These are phyloP conservation scores for Cassiopea andromeda DNA, from an alignment of 30 jellyfish, hydroid and myxozoan genomes.

Conservation along the genomic window DNA sequence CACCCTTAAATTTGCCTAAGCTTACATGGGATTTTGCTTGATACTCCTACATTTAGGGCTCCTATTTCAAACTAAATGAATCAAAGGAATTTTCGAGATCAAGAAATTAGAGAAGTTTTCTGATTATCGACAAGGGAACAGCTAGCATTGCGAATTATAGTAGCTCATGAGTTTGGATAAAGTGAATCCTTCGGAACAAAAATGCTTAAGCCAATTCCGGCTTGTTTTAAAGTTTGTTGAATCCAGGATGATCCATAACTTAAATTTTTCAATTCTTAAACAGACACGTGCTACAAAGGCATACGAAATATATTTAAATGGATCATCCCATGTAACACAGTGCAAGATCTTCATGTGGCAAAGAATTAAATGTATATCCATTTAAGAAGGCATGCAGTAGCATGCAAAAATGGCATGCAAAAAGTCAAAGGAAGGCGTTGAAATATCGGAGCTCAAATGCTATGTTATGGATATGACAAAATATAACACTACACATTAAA, in stretches of 20 bases:
- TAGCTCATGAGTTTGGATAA: neutral
- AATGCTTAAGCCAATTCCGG: too few relatives aligned
- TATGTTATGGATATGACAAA: too few relatives aligned
- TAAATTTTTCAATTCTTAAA: neutral
- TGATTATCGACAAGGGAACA: neutral
- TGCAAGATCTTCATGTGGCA: neutral
- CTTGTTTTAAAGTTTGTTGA: neutral
- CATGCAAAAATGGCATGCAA: neutral
- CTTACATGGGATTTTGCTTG: neutral
- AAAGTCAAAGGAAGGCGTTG: too few relatives aligned
- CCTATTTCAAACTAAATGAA: neutral
- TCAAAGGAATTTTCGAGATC: neutral
- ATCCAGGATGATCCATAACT: neutral
- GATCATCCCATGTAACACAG: neutral
- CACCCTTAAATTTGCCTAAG: neutral
- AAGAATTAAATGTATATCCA: neutral
- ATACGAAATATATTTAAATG: constrained; percentile 7
- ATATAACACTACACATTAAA: too few relatives aligned
- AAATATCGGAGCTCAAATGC: too few relatives aligned
- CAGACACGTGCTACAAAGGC: neutral
- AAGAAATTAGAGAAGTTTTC: neutral
- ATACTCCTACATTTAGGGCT: neutral
- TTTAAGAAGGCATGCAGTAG: neutral
- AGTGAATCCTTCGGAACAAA: neutral
- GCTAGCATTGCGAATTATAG: neutral